A percentile compares a stretch with the other conserved stretches of the same genome.
These are phyloP conservation scores for Chaenogobius annularis DNA, from an alignment of 2,113 vertebrate genomes.

Conservation along the genomic window DNA sequence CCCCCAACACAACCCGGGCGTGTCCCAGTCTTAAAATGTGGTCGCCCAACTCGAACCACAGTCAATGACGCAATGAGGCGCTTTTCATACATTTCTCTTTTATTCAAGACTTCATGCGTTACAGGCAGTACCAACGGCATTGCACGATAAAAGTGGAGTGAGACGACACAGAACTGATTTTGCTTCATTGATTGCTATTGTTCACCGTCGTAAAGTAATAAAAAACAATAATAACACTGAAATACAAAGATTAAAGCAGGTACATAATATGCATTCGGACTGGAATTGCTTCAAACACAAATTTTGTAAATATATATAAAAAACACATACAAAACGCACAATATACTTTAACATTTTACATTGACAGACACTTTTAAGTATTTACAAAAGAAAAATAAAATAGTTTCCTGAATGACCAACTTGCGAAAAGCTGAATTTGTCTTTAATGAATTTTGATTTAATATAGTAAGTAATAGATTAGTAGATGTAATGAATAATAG, in stretches of 20 bases:
- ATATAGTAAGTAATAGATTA: not conserved
- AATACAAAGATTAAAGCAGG: conserved; percentile 26
- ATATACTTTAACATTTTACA: conserved; percentile 20
- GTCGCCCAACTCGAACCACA: no score
- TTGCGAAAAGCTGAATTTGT: conserved; percentile 33
- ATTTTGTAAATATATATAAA: conserved; percentile 49
- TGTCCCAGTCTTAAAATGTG: no score
- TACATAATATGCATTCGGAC: conserved; percentile 31
- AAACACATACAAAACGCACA: conserved; percentile 52
- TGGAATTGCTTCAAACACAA: conserved; percentile 34
- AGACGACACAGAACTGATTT: conserved; percentile 44
- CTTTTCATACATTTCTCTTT: conserved; percentile 48
- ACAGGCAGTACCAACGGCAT: conserved; percentile 42
- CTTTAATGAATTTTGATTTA: not conserved
- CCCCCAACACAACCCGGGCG: no score
- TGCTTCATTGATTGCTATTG: conserved; percentile 38
- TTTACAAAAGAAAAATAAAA: conserved; percentile 38
- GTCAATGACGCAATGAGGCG: not conserved
- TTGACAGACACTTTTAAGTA: conserved; percentile 35
- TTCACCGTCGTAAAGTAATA: conserved; percentile 10
- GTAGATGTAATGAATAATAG: not conserved
- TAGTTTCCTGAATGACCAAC: conserved; percentile 54
- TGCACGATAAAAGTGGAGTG: conserved; percentile 49
- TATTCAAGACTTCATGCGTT: conserved; percentile 59
- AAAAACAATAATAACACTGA: conserved; percentile 43